Evolutionary conservation across 1,140 invertebrate genomes (phyloP), one percentile per base, ranked within the genome.

Genomic region (Hycleus phaleratus): DNA sequence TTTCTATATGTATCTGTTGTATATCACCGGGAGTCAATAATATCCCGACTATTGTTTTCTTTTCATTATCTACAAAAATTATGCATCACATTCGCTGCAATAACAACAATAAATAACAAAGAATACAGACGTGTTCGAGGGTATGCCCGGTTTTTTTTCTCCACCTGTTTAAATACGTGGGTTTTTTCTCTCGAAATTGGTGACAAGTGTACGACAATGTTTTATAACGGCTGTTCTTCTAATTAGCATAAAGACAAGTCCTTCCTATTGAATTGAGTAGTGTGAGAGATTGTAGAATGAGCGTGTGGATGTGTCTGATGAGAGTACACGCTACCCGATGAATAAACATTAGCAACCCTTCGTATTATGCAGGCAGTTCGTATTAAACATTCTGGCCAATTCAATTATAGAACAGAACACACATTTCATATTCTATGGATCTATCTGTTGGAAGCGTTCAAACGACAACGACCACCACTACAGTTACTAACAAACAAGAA

Each of bases 321-420:
- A 32, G 32, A 32, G 55, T 44, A 60, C 52, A 60, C 49, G 48
- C 51, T 46, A 44, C 42, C 40, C 58, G 60, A 68, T 68, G 67
- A 68, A 68, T 68, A 68, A 66, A 68, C 67, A 68, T 68, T 67
- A 68, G 67, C 65, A 63, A 59, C 65, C 63, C 65, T 67, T 66
- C 65, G 60, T 63, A 68, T 68, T 68, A 68, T 68, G 67, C 67
- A 67, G 58, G 63, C 63, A 56, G 56, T 57, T 60, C 57, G 59
- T 63, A 65, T 68, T 67, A 68, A 67, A 68, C 65, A 67, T 67
- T 67, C 67, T 67, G 63, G 65, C 67, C 67, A 68, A 68, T 67
- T 68, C 67, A 68, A 68, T 68, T 67, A 68, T 67, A 66, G 63
- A 65, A 63, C 59, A 65, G 56, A 61, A 52, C 59, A 61, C 59